A percentile compares a stretch with the other conserved stretches of the same genome.
Conservation (phyloP, 35 echinoderm and acorn worm species). For the Apostichopus parvimensis region DNA sequence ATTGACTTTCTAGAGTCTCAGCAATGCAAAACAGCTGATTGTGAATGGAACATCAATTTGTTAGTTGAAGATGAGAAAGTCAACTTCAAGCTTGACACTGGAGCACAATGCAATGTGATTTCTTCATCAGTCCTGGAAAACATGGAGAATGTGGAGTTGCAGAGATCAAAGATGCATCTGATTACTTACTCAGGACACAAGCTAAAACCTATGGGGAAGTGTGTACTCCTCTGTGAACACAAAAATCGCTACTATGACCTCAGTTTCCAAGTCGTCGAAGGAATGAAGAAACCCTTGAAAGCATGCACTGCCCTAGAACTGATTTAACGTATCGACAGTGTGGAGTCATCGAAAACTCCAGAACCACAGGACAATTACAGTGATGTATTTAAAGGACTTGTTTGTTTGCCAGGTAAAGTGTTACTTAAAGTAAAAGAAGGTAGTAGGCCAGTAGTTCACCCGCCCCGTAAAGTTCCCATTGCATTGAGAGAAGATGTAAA, state of each 20-base stretch:
- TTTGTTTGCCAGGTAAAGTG: slow-evolving; percentile 31
- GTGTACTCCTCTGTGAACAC: background rate
- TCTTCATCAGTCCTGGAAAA: no score
- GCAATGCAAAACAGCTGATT: no score
- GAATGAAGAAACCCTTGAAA: background rate
- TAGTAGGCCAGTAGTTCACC: background rate
- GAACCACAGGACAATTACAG: slow-evolving; percentile 21
- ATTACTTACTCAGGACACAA: slow-evolving; percentile 39
- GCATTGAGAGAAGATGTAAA: no score
- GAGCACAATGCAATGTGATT: no score
- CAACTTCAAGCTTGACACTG: background rate
- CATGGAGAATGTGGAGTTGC: no score
- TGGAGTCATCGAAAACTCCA: background rate
- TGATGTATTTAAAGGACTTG: slow-evolving; percentile 47
- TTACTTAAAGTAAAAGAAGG: background rate
- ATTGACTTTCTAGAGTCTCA: no score
- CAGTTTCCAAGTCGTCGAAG: background rate
- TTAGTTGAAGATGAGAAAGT: no score
- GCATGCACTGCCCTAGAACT: slow-evolving; percentile 33
- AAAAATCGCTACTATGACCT: background rate
- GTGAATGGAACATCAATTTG: background rate
- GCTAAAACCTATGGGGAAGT: slow-evolving; percentile 43
- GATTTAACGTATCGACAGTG: slow-evolving; percentile 5
- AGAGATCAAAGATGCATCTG: no score
- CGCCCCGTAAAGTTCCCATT: background rate